Evolutionary conservation across 2,888 invertebrate genomes (phyloP), one percentile per base, ranked within the genome.

Genomic region (Vannuccia rotundouncinata): DNA sequence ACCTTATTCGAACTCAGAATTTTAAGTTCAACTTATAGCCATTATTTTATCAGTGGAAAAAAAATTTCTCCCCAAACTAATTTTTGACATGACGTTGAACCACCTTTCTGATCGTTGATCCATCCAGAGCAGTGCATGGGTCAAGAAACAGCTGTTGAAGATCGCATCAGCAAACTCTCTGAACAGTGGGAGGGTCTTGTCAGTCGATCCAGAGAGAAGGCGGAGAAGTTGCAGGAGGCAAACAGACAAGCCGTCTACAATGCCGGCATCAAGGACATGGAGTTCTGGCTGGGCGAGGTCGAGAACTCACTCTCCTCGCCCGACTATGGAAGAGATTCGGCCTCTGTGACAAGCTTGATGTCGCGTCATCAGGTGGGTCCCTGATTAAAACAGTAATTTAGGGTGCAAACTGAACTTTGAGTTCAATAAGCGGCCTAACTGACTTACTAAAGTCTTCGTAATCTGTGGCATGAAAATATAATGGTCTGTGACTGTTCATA

Each of bases 161-260:
- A 88, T 30, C 85, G 90, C 29, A 85, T 90, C 81, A 89, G 85
- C 84, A 89, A 87, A 84, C 94, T 98, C 85, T 95, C 95, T 29
- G 94, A 95, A 85, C 97, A 98, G 86, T 98, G 99, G 99, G 97
- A 98, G 89, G 94, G 94, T 89, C 91, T 99, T 60, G 97, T 98
- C 0, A 94, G 95, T 87, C 98, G 98, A 90, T 96, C 97, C 0
- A 94, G 95, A 0, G 99, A 99, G 89, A 99, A 99, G 89, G 95
- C 95, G 0, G 91, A 97, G 86, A 96, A 97, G 88, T 90, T 99
- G 85, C 98, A 99, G 89, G 99, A 99, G 89, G 99, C 99, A 78
- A 99, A 98, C 89, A 95, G 97, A 87, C 99, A 99, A 88, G 92
- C 98, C 83, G 96, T 96, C 0, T 99, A 98, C 90, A 98, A 99